Percentiles rank a stretch among this genome's conserved stretches.
Conservation (phyloP, 2,797 vertebrate species). For the Pipistrellus pipistrellus region DNA sequence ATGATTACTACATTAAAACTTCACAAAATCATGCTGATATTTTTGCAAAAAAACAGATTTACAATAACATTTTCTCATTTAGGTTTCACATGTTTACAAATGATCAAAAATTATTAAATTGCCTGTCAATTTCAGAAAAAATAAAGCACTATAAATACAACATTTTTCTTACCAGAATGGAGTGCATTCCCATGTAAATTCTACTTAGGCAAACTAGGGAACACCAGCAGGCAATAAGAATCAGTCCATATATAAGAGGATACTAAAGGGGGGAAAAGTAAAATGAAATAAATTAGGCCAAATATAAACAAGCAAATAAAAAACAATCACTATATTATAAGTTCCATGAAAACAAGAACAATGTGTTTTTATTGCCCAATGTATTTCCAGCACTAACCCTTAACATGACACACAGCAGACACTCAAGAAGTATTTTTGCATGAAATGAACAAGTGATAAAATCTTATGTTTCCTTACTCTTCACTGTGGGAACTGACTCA, state of each 20-base stretch:
- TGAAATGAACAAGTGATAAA: neutral
- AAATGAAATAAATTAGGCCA: slow-evolving; percentile 46
- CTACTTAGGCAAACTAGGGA: slow-evolving; percentile 96
- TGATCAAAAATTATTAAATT: slow-evolving; percentile 55
- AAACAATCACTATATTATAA: neutral
- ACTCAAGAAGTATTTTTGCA: slow-evolving; percentile 43
- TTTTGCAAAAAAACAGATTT: slow-evolving; percentile 45
- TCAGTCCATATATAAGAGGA: slow-evolving; percentile 92
- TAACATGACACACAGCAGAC: neutral
- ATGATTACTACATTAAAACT: neutral
- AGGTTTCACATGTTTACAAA: slow-evolving; percentile 34
- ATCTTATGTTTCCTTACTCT: neutral
- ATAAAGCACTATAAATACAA: slow-evolving; percentile 33
- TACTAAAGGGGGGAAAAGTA: slow-evolving; percentile 89
- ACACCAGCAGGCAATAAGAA: slow-evolving; percentile 95
- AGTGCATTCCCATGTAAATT: slow-evolving; percentile 99
- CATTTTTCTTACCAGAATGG: slow-evolving; percentile 94
- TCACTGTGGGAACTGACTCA: neutral
- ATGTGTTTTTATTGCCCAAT: neutral
- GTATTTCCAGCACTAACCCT: neutral
- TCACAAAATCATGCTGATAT: neutral
- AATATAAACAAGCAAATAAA: slow-evolving; percentile 48
- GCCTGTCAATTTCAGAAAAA: slow-evolving; percentile 30
- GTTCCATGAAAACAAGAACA: neutral
- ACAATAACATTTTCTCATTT: slow-evolving; percentile 53